A percentile compares a stretch with the other conserved stretches of the same genome.
Conservation (phyloP, 53 echinoderm and acorn worm species). For the Paracentrotus lividus region DNA sequence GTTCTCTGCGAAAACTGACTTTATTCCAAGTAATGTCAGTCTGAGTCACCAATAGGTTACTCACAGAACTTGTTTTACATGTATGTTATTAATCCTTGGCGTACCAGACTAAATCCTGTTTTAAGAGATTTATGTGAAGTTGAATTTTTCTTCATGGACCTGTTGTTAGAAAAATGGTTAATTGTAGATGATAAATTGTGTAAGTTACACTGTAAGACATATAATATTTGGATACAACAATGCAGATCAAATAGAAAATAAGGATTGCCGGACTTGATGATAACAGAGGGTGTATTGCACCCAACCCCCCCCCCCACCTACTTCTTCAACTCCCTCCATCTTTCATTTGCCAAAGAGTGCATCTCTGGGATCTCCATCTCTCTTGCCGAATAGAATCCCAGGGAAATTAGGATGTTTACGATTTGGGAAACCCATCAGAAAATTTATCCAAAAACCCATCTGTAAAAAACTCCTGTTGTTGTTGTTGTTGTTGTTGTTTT, state of each 20-base stretch:
- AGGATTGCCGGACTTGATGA: background rate
- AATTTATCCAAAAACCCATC: too few species aligned
- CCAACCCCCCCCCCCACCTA: background rate
- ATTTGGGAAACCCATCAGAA: background rate
- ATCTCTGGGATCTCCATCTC: background rate
- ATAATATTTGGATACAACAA: too few species aligned
- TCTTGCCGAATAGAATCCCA: background rate
- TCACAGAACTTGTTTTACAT: background rate
- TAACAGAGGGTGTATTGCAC: background rate
- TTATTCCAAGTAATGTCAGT: background rate
- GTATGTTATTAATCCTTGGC: too few species aligned
- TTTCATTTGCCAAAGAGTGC: background rate
- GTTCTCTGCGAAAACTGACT: slow-evolving; percentile 22
- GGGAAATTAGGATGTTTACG: slow-evolving; percentile 27
- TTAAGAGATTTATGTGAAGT: too few species aligned
- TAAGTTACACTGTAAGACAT: too few species aligned
- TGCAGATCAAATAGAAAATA: background rate
- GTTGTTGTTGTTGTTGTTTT: background rate
- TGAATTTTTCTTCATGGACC: too few species aligned
- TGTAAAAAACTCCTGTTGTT: background rate
- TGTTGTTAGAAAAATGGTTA: too few species aligned
- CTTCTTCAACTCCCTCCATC: too few species aligned
- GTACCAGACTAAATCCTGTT: too few species aligned
- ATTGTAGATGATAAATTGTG: too few species aligned
- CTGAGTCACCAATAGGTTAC: background rate